Conservation (phyloP, 1,140 invertebrate genomes). For the Drosophila albomicans region DNA sequence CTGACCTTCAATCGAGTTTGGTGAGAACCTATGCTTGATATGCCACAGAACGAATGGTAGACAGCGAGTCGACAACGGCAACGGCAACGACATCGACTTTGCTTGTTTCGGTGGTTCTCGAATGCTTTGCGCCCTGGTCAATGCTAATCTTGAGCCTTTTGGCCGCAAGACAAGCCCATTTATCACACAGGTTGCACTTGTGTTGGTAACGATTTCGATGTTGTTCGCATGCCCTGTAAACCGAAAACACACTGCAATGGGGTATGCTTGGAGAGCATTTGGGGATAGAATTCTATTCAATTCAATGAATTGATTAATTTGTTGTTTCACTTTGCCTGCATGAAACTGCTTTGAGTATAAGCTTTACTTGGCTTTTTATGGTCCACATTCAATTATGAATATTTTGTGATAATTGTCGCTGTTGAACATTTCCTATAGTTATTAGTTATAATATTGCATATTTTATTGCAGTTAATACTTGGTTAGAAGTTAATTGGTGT, state of each 20-base stretch:
- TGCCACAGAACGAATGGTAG: slow-evolving; percentile 49
- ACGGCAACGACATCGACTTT: slow-evolving; percentile 24
- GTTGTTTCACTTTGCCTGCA: too few species aligned
- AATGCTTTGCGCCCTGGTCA: slow-evolving; percentile 34
- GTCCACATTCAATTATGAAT: not conserved
- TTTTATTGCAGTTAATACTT: too few species aligned
- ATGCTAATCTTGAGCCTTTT: slow-evolving; percentile 67
- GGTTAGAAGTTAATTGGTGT: too few species aligned
- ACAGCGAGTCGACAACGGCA: slow-evolving; percentile 57
- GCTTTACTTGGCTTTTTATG: too few species aligned
- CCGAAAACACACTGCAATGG: not conserved
- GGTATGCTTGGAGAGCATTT: not conserved
- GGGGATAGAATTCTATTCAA: not conserved
- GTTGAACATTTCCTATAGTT: too few species aligned
- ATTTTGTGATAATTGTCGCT: not conserved
- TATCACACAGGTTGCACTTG: slow-evolving; percentile 69
- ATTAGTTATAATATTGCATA: too few species aligned
- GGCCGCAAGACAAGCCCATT: slow-evolving; percentile 71
- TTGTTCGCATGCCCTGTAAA: slow-evolving; percentile 5
- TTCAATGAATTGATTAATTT: too few species aligned
- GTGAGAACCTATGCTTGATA: slow-evolving; percentile 34
- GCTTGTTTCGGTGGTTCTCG: slow-evolving; percentile 10
- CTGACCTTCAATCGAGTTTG: slow-evolving; percentile 43
- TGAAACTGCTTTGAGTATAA: too few species aligned
- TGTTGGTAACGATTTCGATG: slow-evolving; percentile 23